Base-by-base conservation (phyloP, 2,888 invertebrate species). In the Drosophila meridiana region DNA sequence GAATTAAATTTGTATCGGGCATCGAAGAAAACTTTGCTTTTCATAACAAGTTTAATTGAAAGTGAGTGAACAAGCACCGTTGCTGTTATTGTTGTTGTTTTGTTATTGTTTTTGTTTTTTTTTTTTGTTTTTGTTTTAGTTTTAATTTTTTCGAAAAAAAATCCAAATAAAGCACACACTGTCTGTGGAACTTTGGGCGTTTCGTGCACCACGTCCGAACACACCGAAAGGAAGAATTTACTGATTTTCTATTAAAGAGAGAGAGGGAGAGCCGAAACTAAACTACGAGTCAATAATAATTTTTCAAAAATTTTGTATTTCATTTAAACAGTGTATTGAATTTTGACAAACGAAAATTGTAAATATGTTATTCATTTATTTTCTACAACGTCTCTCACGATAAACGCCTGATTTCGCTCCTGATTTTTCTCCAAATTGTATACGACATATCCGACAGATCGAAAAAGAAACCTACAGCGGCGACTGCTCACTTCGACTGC, bases 291-390 rank as follows among this genome's bases (percentile, higher is more conserved):
- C n/a, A 62, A 77, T 65, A 59, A 60, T 7, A 56, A 53, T 73
- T 74, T 74, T 14, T 38, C 11, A 13, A 26, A 40, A 74, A 69
- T 68, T 74, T 73, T 7, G 34, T 3, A 38, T 47, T 64, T 36
- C 28, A 47, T 60, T 40, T 60, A 28, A 60, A 73, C 73, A 43
- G 69, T 56, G 60, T 45, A 58, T 58, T 9, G 50, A 77, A 77
- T 77, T 77, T 77, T 77, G 77, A 77, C 77, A 74, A 77, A 59
- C 56, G 42, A 48, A 20, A 20, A 36, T 59, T 11, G 43, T 20
- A 59, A 67, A 50, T 20, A 7, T 53, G 14, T 53, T 26, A 7
- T 2, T 30, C 30, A 30, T 57, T 32, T 43, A 30, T 61, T 76
- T 67, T 30, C 47, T 34, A 73, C 73, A 73, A 38, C 60, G 50